Conservation (phyloP, 1,140 invertebrate genomes). For the Drosophila elegans region DNA sequence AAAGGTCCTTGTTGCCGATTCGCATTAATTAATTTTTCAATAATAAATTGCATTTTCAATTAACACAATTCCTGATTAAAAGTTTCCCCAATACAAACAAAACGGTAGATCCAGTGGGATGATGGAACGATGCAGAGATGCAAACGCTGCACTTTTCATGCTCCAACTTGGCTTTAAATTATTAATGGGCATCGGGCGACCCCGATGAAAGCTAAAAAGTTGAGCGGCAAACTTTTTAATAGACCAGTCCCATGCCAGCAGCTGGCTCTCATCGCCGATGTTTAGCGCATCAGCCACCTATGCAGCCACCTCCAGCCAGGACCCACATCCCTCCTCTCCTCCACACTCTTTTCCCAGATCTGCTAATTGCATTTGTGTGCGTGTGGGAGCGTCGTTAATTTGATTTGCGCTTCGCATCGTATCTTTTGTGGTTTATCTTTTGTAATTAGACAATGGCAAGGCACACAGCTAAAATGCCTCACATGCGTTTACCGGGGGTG, state of each 20-base stretch:
- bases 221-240: slow-evolving; percentile 67
- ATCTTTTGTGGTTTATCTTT: slow-evolving; percentile 67
- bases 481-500: slow-evolving; percentile 16
- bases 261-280: slow-evolving; percentile 14
- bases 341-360: background rate
- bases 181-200: slow-evolving; percentile 49
- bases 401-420: slow-evolving; percentile 58
- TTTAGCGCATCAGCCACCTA: slow-evolving; percentile 14
- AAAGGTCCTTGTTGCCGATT: slow-evolving; percentile 4
- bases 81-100: slow-evolving; percentile 5
- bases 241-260: slow-evolving; percentile 41
- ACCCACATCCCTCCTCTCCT: background rate
- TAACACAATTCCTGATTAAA: slow-evolving; percentile 51
- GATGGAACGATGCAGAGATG: background rate
- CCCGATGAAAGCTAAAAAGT: slow-evolving; percentile 63
- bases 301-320: background rate
- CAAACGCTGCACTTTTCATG: slow-evolving; percentile 50
- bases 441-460: slow-evolving; percentile 64
- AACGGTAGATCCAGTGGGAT: slow-evolving; percentile 2
- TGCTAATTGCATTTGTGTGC: slow-evolving; percentile 58
- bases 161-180: slow-evolving; percentile 46
- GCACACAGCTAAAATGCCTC: slow-evolving; percentile 9
- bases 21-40: slow-evolving; percentile 47
- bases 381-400: slow-evolving; percentile 56
- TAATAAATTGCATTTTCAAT: slow-evolving; percentile 56